A percentile compares a stretch with the other conserved stretches of the same genome.
Conservation (phyloP, 1,140 invertebrate genomes). For the Heterodera carotae region DNA sequence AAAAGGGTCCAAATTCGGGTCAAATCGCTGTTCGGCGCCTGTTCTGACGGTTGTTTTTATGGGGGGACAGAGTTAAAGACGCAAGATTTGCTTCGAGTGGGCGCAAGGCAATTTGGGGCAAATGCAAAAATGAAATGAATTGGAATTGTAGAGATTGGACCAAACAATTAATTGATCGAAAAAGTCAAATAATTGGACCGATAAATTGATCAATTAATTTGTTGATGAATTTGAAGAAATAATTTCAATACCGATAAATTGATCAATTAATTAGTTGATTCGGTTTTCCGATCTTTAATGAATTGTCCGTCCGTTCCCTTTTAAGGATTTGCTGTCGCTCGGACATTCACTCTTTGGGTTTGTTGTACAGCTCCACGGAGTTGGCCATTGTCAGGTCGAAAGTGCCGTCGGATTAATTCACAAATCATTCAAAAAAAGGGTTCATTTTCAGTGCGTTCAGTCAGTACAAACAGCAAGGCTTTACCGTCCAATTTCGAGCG, state of each 20-base stretch:
- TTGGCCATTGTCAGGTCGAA: conserved; percentile 32
- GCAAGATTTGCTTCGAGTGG: conserved; percentile 35
- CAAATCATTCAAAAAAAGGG: neutral
- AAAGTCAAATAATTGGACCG: too few relatives aligned
- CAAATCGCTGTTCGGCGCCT: conserved; percentile 37
- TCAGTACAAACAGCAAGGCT: conserved; percentile 38
- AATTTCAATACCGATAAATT: too few relatives aligned
- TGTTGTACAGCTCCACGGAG: conserved; percentile 24
- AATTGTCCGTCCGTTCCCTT: conserved; percentile 6
- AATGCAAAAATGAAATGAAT: neutral
- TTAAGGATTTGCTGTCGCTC: conserved; percentile 35
- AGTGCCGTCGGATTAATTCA: neutral
- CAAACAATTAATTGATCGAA: too few relatives aligned
- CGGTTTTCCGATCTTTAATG: too few relatives aligned
- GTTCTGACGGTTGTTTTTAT: conserved; percentile 46
- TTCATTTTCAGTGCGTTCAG: conserved; percentile 33
- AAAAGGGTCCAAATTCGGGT: conserved; percentile 42
- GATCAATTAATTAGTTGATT: too few relatives aligned
- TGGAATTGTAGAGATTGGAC: too few relatives aligned
- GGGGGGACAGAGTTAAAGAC: conserved; percentile 47
- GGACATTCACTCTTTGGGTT: conserved; percentile 33
- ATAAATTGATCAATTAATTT: too few relatives aligned
- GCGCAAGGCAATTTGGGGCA: conserved; percentile 25
- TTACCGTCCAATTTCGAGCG: conserved; percentile 24
- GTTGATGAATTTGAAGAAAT: too few relatives aligned